phyloP scores from a whole-genome alignment of 1,140 invertebrate species.

The Lucilia sericata region DNA sequence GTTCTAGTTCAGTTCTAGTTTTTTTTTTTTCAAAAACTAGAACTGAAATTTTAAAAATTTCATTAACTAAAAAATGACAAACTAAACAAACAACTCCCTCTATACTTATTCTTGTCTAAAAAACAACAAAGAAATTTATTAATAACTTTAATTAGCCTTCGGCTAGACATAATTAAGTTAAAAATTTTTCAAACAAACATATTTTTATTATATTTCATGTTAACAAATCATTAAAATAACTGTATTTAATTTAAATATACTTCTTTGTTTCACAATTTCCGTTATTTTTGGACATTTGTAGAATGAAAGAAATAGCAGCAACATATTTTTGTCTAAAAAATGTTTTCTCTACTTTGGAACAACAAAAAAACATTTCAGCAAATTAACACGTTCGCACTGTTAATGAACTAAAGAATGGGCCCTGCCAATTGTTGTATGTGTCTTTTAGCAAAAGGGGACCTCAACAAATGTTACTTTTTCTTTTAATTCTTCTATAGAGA shows the following conservation, averaged over 20 bases:
- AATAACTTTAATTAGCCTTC: no score
- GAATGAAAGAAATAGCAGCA: background rate
- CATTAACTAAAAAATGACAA: no score
- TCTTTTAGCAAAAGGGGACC: background rate
- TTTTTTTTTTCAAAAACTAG: no score
- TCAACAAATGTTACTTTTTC: background rate
- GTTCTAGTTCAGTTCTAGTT: no score
- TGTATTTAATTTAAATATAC: background rate
- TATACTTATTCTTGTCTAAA: no score
- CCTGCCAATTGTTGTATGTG: background rate
- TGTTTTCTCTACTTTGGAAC: background rate
- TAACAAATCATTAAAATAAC: background rate
- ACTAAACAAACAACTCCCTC: no score
- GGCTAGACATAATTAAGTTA: no score
- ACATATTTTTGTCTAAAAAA: background rate
- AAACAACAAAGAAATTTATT: no score
- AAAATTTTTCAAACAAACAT: background rate
- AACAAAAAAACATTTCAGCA: background rate
- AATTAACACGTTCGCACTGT: conserved; percentile 26
- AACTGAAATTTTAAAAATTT: no score
- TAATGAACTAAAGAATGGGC: background rate
- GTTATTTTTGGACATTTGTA: background rate
- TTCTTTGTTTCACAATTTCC: background rate
- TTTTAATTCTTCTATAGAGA: background rate
- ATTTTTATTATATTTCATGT: background rate